Conservation (phyloP, 2,888 invertebrate genomes). For the Galeruca laticollis region DNA sequence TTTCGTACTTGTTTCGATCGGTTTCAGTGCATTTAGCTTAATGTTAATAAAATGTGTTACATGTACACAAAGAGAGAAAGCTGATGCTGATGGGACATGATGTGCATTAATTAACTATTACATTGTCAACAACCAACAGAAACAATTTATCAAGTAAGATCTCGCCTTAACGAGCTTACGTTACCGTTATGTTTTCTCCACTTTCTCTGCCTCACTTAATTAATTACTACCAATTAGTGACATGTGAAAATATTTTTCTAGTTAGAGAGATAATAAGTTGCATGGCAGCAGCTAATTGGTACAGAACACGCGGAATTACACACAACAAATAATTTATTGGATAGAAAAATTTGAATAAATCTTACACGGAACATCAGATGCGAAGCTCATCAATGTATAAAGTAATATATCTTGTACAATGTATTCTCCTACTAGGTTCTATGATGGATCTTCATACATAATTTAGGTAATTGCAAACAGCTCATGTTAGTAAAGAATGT, state of each 20-base stretch:
- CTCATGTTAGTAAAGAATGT: too few species aligned
- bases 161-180: slow-evolving; percentile 42
- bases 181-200: slow-evolving; percentile 40
- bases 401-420: too few species aligned
- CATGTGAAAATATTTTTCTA: slow-evolving; percentile 42
- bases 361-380: slow-evolving; percentile 1
- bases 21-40: slow-evolving; percentile 47
- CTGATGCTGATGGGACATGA: slow-evolving; percentile 48
- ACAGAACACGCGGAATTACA: slow-evolving; percentile 25
- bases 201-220: slow-evolving; percentile 39
- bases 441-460: background rate
- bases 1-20: slow-evolving; percentile 49
- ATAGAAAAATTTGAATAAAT: slow-evolving; percentile 6
- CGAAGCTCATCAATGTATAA: background rate
- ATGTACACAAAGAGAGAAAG: slow-evolving; percentile 37
- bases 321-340: slow-evolving; percentile 26
- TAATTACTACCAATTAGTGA: slow-evolving; percentile 46
- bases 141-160: slow-evolving; percentile 55
- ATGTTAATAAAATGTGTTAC: slow-evolving; percentile 52
- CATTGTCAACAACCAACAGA: slow-evolving; percentile 53
- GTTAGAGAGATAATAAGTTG: slow-evolving; percentile 30
- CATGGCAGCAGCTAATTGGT: slow-evolving; percentile 30
- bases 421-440: background rate
- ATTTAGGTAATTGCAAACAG: too few species aligned
- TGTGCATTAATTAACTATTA: slow-evolving; percentile 54